Percentiles rank a stretch among this genome's conserved stretches.
These are phyloP conservation scores for Phymorhynchus buccinoides DNA, from an alignment of 1,140 invertebrate genomes.

Conservation along the genomic window DNA sequence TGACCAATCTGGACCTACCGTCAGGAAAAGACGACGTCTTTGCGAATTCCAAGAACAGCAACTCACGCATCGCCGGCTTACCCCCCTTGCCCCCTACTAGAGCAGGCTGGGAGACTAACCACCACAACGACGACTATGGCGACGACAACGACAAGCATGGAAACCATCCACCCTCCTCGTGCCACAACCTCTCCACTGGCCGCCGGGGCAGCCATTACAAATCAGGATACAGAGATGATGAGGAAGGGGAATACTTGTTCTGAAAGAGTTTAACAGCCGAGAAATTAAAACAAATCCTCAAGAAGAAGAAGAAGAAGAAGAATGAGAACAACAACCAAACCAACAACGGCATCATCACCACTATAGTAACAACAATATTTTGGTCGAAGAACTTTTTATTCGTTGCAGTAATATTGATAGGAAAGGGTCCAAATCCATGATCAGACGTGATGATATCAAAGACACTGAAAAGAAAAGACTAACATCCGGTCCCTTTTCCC, in stretches of 20 bases:
- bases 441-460: no score
- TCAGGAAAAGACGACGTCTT: no score
- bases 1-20: neutral
- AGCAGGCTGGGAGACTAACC: neutral
- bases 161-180: conserved; percentile 43
- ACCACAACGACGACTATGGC: neutral
- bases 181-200: conserved; percentile 71
- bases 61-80: neutral
- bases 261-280: conserved; percentile 68
- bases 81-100: neutral
- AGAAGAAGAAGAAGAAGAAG: no score
- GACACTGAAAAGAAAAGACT: no score
- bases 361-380: no score
- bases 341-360: no score
- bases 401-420: no score
- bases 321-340: no score
- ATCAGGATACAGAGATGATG: conserved; percentile 75
- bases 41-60: no score
- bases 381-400: no score
- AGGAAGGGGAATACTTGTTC: conserved; percentile 73
- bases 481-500: no score
- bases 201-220: conserved; percentile 71
- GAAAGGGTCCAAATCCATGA: no score
- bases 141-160: neutral
- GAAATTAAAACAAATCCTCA: conserved; percentile 51